These are phyloP conservation scores for Zaprionus nigranus DNA, from an alignment of 1,140 invertebrate species.

Conservation along the genomic window DNA sequence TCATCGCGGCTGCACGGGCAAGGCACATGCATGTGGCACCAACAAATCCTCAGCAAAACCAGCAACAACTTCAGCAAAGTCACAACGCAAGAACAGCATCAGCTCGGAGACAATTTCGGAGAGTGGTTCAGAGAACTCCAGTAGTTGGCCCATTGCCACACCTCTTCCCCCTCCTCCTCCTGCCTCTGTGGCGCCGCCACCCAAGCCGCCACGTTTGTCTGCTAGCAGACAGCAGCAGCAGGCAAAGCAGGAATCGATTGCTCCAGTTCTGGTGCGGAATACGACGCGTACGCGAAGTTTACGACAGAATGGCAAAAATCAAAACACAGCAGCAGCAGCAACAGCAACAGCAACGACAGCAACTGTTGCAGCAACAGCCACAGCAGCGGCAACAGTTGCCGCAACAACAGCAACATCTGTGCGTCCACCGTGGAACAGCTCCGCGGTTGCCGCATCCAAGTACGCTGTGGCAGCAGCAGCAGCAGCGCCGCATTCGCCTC, in stretches of 20 bases:
- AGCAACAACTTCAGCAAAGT: conserved; percentile 35
- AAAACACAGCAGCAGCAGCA: conserved; percentile 16
- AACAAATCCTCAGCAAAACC: conserved; percentile 75
- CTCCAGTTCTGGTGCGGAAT: conserved; percentile 60
- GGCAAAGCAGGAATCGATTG: conserved; percentile 37
- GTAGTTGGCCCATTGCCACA: conserved; percentile 57
- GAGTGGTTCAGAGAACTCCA: conserved; percentile 86
- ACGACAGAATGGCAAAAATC: conserved; percentile 50
- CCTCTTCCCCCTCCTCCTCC: conserved; percentile 23
- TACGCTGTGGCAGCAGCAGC: conserved; percentile 58
- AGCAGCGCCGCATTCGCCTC: conserved; percentile 52
- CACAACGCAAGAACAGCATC: conserved; percentile 85
- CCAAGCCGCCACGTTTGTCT: conserved; percentile 41
- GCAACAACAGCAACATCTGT: conserved; percentile 44
- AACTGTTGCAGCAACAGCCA: conserved; percentile 15
- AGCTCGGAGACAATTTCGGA: conserved; percentile 86
- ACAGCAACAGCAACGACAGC: conserved; percentile 9
- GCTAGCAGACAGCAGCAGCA: conserved; percentile 40
- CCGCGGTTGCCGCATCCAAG: conserved; percentile 69
- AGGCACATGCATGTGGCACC: conserved; percentile 88
- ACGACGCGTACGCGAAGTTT: conserved; percentile 62
- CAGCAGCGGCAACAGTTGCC: conserved; percentile 15
- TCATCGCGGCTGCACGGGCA: conserved; percentile 89
- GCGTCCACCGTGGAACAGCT: conserved; percentile 86
- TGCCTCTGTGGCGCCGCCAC: conserved; percentile 23